Evolutionary conservation across 2,113 vertebrate genomes (phyloP).

Genomic region (Bucco capensis): DNA sequence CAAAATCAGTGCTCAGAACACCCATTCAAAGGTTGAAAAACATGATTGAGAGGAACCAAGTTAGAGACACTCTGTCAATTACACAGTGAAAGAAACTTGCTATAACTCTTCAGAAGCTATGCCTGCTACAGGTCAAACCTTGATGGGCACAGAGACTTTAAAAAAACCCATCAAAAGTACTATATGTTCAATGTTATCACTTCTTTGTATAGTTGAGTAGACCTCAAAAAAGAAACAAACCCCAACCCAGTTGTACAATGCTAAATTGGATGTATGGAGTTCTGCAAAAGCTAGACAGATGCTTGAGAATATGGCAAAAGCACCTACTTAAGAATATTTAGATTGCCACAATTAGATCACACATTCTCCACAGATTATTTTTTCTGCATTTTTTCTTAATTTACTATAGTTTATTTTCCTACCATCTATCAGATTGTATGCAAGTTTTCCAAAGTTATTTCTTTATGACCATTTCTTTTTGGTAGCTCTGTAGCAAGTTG

Average conservation of each 20-base stretch:
- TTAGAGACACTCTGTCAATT: background rate
- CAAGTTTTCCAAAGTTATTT: background rate
- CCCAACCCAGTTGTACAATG: background rate
- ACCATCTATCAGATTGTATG: background rate
- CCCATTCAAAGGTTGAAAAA: background rate
- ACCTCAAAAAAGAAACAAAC: background rate
- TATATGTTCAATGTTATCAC: background rate
- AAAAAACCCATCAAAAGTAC: background rate
- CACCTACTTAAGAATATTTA: background rate
- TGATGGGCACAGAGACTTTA: background rate
- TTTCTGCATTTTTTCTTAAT: background rate
- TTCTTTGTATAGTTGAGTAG: background rate
- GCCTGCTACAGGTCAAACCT: background rate
- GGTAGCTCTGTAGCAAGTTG: background rate
- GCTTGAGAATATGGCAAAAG: background rate
- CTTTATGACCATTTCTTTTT: background rate
- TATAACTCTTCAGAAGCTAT: background rate
- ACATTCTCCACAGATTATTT: background rate
- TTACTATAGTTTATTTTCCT: background rate
- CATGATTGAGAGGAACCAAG: fast-evolving
- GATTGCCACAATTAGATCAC: background rate
- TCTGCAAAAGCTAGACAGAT: background rate
- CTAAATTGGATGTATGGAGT: background rate
- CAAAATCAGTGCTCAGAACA: background rate
- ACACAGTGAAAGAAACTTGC: background rate